Conservation (phyloP, 37 sponge, comb jelly and placozoan species). For the Crambe crambe region DNA sequence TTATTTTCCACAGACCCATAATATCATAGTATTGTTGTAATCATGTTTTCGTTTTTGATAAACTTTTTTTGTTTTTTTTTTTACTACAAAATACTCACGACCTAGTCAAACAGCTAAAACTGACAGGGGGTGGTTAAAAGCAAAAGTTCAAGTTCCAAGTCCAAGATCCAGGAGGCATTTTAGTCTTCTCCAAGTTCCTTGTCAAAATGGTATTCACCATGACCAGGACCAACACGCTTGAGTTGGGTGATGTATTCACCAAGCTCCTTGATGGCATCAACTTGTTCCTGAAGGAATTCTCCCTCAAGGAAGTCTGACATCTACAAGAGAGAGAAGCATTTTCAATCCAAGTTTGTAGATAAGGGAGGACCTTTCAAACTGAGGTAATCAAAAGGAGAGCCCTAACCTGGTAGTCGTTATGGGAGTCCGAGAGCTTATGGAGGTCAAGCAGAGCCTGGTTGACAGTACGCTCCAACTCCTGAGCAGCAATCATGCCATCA, state of each 20-base stretch:
- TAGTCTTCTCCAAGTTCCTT: conserved; percentile 20
- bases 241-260: conserved; percentile 74
- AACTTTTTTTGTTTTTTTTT: too few relatives aligned
- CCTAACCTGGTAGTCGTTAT: conserved; percentile 66
- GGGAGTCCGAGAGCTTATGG: conserved; percentile 66
- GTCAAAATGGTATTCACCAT: conserved; percentile 89
- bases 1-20: too few relatives aligned
- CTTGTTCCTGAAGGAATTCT: conserved; percentile 75
- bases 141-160: not conserved
- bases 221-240: conserved; percentile 81
- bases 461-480: conserved; percentile 74
- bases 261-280: conserved; percentile 87
- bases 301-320: conserved; percentile 81
- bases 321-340: conserved; percentile 3
- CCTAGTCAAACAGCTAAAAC: too few relatives aligned
- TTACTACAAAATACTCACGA: too few relatives aligned
- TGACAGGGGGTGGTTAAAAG: too few relatives aligned
- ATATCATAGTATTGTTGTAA: too few relatives aligned
- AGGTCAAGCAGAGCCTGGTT: conserved; percentile 88
- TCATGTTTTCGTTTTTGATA: too few relatives aligned
- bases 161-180: not conserved
- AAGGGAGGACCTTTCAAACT: not conserved
- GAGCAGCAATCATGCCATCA: conserved; percentile 79
- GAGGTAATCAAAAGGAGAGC: too few relatives aligned
- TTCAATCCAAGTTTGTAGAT: not conserved